Conservation (phyloP, 2,888 invertebrate genomes). For the Cancer borealis region DNA sequence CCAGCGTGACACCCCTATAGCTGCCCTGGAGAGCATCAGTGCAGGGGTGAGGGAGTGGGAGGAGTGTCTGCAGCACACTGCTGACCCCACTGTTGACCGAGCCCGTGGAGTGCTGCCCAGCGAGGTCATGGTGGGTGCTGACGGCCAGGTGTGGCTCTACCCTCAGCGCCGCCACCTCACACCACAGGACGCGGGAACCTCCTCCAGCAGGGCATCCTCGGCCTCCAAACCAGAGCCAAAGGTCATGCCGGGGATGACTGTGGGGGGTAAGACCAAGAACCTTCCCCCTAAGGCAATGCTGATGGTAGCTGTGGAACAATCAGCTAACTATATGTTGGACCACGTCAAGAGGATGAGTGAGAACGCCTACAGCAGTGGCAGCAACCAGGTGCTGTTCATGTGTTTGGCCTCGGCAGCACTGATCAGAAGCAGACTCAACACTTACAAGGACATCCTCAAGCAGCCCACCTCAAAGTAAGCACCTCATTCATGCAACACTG, state of each 20-base stretch:
- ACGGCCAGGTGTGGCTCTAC: constrained; percentile 70
- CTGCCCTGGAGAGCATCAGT: constrained; percentile 70
- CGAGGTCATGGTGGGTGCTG: constrained; percentile 75
- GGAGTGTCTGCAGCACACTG: constrained; percentile 62
- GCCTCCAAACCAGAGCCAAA: constrained; percentile 44
- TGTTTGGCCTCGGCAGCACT: constrained; percentile 74
- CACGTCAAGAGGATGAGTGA: constrained; percentile 75
- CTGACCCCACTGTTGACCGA: constrained; percentile 70
- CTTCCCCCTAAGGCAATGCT: constrained; percentile 62
- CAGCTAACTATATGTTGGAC: constrained; percentile 76
- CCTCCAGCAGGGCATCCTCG: constrained; percentile 51
- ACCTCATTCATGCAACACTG: background rate
- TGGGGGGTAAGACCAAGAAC: background rate
- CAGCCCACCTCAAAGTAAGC: constrained; percentile 74
- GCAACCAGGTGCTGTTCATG: constrained; percentile 67
- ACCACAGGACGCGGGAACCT: constrained; percentile 37
- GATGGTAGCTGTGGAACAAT: constrained; percentile 70
- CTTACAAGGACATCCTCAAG: constrained; percentile 72
- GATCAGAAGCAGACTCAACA: constrained; percentile 68
- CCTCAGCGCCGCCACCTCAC: constrained; percentile 67
- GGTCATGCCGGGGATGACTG: background rate
- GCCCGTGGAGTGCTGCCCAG: constrained; percentile 64
- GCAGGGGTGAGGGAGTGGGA: constrained; percentile 72
- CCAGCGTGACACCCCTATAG: constrained; percentile 66
- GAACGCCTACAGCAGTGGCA: constrained; percentile 63